Percentiles rank a stretch among this genome's conserved stretches.
Evolutionary conservation across 2,113 vertebrate species (phyloP).

Genomic region (Albula goreensis): DNA sequence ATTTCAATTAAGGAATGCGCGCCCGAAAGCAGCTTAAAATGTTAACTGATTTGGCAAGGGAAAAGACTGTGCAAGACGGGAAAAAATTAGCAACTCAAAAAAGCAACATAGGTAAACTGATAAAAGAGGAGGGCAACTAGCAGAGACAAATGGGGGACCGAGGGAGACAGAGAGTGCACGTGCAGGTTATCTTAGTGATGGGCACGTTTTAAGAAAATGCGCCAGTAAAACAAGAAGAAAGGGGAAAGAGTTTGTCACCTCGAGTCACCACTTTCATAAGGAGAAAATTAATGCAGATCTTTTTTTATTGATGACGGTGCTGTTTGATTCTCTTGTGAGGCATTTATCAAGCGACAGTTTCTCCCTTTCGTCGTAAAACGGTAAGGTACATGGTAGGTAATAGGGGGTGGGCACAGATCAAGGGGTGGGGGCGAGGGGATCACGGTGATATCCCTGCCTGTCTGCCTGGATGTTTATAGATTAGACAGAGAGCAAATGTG

Average conservation of each 20-base stretch:
- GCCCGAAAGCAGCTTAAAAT: neutral
- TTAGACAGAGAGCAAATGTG: conserved; percentile 23
- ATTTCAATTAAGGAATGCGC: conserved; percentile 5
- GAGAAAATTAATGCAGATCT: neutral
- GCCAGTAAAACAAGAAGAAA: neutral
- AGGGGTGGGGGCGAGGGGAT: conserved; percentile 18
- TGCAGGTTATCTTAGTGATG: neutral
- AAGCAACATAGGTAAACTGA: neutral
- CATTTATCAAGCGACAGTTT: conserved; percentile 16
- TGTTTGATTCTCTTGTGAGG: conserved; percentile 4
- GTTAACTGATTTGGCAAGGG: neutral
- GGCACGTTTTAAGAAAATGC: neutral
- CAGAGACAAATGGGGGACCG: neutral
- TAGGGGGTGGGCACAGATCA: neutral
- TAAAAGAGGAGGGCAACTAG: neutral
- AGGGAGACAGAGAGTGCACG: neutral
- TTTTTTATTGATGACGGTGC: neutral
- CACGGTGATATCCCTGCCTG: neutral
- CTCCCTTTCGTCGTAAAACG: neutral
- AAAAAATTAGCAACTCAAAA: neutral
- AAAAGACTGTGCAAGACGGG: neutral
- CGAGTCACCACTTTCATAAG: neutral
- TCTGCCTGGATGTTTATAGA: conserved; percentile 2
- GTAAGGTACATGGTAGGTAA: neutral
- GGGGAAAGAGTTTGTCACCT: neutral